Percentiles rank a stretch among this genome's conserved stretches.
These are phyloP conservation scores for Kryptolebias marmoratus DNA, from an alignment of 2,113 vertebrate genomes.

Conservation along the genomic window DNA sequence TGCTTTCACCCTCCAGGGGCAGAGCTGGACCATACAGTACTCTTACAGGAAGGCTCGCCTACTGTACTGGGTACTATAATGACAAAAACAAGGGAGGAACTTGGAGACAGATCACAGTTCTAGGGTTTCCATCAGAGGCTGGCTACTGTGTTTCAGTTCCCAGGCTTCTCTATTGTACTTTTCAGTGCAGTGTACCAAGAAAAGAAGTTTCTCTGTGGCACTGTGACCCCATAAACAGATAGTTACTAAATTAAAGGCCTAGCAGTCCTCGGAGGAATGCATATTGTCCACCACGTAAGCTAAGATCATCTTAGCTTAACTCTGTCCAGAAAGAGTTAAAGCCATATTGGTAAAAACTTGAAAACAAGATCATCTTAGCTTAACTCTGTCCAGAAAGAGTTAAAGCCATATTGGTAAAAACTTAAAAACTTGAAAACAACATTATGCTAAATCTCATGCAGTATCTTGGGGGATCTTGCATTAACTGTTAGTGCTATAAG, in stretches of 20 bases:
- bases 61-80: slow-evolving; percentile 51
- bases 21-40: slow-evolving; percentile 23
- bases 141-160: slow-evolving; percentile 67
- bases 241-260: slow-evolving; percentile 55
- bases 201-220: slow-evolving; percentile 44
- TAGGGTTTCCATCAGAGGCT: slow-evolving; percentile 55
- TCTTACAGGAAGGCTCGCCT: slow-evolving; percentile 38
- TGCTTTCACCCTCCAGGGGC: slow-evolving; percentile 31
- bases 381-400: too few relatives aligned
- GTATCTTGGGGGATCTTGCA: too few relatives aligned
- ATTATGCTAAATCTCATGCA: too few relatives aligned
- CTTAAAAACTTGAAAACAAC: too few relatives aligned
- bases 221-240: slow-evolving; percentile 32
- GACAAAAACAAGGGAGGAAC: slow-evolving; percentile 62
- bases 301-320: too few relatives aligned
- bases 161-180: slow-evolving; percentile 70
- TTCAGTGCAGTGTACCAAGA: slow-evolving; percentile 34
- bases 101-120: slow-evolving; percentile 58
- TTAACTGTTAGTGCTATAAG: too few relatives aligned
- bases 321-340: too few relatives aligned
- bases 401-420: too few relatives aligned
- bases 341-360: too few relatives aligned
- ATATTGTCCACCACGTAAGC: too few relatives aligned
- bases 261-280: too few relatives aligned
- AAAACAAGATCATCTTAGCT: too few relatives aligned